Percentiles rank a stretch among this genome's conserved stretches.
These are phyloP conservation scores for Agonopterix alstromeriana DNA, from an alignment of 2,888 invertebrate species.

Conservation along the genomic window DNA sequence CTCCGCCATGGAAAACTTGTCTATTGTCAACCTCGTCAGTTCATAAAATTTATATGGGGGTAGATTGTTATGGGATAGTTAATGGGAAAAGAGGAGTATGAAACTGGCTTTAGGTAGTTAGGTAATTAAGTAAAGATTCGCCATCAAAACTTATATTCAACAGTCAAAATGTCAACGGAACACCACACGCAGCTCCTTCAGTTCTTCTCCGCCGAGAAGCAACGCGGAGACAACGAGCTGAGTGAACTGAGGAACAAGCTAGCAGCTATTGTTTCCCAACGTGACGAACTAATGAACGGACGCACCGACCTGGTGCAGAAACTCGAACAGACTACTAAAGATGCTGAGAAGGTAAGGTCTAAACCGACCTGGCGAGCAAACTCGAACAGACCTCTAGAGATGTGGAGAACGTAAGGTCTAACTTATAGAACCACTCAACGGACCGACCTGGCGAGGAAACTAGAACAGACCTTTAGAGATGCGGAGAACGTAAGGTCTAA, in stretches of 20 bases:
- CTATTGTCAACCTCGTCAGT: too few species aligned
- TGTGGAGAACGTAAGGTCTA: neutral
- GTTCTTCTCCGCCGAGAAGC: constrained; percentile 20
- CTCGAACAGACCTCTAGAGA: too few species aligned
- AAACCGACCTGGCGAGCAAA: neutral
- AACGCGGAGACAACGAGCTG: constrained; percentile 25
- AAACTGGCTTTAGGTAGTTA: too few species aligned
- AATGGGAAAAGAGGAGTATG: too few species aligned
- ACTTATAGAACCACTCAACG: too few species aligned
- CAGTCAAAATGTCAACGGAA: constrained; percentile 27
- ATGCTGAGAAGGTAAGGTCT: neutral
- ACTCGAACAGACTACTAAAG: neutral
- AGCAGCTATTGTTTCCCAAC: constrained; percentile 11
- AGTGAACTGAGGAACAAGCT: constrained; percentile 16
- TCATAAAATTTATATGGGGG: too few species aligned
- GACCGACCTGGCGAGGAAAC: too few species aligned
- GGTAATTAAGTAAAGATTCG: too few species aligned
- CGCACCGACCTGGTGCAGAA: constrained; percentile 18
- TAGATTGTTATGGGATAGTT: too few species aligned
- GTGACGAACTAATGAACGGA: constrained; percentile 18
- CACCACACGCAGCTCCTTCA: constrained; percentile 26
- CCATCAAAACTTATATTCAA: neutral
- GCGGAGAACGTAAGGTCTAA: too few species aligned
- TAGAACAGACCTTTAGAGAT: too few species aligned
- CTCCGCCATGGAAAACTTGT: too few species aligned